Evolutionary conservation across 2,888 invertebrate species (phyloP).

Genomic region (Argyresthia goedartella): DNA sequence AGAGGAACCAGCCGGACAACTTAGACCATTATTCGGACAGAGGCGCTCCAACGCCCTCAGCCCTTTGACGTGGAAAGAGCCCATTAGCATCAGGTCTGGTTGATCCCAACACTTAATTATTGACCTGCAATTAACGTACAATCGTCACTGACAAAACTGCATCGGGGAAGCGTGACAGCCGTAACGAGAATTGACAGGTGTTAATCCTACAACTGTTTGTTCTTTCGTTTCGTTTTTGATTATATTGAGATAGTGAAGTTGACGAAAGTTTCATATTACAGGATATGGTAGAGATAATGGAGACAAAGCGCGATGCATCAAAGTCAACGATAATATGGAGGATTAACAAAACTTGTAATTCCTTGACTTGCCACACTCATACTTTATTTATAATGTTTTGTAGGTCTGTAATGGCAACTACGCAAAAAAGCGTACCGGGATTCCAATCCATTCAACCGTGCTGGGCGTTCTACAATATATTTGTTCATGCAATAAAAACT

Average conservation of each 20-base stretch:
- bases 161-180: background rate
- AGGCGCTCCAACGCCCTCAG: constrained; percentile 64
- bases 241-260: too few species aligned
- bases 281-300: too few species aligned
- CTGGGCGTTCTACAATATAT: constrained; percentile 23
- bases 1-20: constrained; percentile 17
- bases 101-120: constrained; percentile 64
- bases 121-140: constrained; percentile 36
- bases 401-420: constrained; percentile 38
- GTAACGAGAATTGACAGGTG: constrained; percentile 16
- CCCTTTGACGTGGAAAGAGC: constrained; percentile 65
- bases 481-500: too few species aligned
- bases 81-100: constrained; percentile 66
- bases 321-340: too few species aligned
- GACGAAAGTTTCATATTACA: too few species aligned
- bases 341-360: too few species aligned
- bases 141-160: constrained; percentile 21
- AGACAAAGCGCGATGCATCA: too few species aligned
- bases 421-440: constrained; percentile 40
- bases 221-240: too few species aligned
- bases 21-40: constrained; percentile 64
- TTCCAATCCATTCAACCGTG: constrained; percentile 25
- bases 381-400: too few species aligned
- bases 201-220: too few species aligned
- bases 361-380: too few species aligned